Percentiles rank a stretch among this genome's conserved stretches.
phyloP scores from a whole-genome alignment of 2,888 invertebrate species.

The Diploptera punctata region DNA sequence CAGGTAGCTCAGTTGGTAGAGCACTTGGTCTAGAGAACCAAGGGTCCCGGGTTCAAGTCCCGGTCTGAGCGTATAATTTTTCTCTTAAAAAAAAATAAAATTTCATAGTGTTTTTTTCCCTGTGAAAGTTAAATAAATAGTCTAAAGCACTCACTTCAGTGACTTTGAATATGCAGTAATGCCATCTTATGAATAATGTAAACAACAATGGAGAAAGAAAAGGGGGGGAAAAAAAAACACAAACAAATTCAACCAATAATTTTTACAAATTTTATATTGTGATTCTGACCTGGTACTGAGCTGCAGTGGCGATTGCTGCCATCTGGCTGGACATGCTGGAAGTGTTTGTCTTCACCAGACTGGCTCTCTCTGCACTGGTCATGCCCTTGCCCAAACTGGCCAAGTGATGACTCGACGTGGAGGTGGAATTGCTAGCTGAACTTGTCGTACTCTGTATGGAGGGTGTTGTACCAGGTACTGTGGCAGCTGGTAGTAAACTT shows the following conservation, averaged over 20 bases:
- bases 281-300: constrained; percentile 60
- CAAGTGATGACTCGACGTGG: constrained; percentile 54
- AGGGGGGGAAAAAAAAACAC: no score
- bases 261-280: background rate
- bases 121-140: no score
- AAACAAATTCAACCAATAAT: background rate
- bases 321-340: constrained; percentile 71
- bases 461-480: constrained; percentile 47
- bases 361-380: constrained; percentile 62
- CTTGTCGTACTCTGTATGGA: constrained; percentile 47
- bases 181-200: no score
- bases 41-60: no score
- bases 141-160: no score
- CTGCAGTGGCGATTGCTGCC: constrained; percentile 75
- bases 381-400: constrained; percentile 60
- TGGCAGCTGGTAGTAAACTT: constrained; percentile 32
- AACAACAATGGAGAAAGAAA: no score
- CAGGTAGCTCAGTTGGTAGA: no score
- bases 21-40: no score
- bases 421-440: constrained; percentile 60
- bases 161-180: no score
- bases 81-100: no score
- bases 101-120: no score
- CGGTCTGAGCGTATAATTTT: no score
- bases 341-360: constrained; percentile 56